Base-by-base conservation (phyloP, 2,113 vertebrate genomes). In the Malurus cyaneus region DNA sequence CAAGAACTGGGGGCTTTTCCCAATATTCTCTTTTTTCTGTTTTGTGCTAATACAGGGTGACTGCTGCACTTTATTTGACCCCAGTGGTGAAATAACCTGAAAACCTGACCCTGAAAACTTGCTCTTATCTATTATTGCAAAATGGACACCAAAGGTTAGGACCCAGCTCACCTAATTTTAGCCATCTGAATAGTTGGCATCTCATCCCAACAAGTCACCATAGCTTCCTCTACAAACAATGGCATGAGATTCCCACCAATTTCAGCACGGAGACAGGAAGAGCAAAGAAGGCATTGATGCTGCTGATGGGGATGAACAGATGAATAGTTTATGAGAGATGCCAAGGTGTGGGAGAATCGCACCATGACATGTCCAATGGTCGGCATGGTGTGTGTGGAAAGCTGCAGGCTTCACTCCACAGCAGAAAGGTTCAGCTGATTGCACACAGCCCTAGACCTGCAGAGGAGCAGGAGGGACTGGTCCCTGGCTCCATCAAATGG, bases 31-130 rank as follows among this genome's bases (percentile, higher is more conserved):
- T 5, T 25, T 84, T 74, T 78, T 74, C 57, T 87, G 18, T 46
- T 88, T 57, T 66, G 39, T 92, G 54, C 44, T 49, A 69, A 67
- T 7, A 44, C 20, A 71, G 29, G 32, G 34, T 67, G 49, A 72
- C 36, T 76, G 53, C 54, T 65, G 74, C 44, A 50, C 67, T 84
- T 82, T 9, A 62, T 67, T 71, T 74, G 69, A 87, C 78, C 50
- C 31, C 0, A 1, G 8, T 1, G 2, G 19, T 0, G 0, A 85
- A 39, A 39, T 39, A 39, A 39, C 39, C 39, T 39, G 39, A 39
- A 39, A 39, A 39, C 39, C 39, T 39, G 39, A 39, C 39, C 39
- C 17, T 86, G 80, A 80, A 91, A 89, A 74, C 18, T 18, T 62
- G 59, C 17, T 67, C 39, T 56, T 46, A 42, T 25, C 39, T 72